A percentile compares a stretch with the other conserved stretches of the same genome.
Conservation (phyloP, 2,888 invertebrate genomes). For the Brachynemurus nebulosus region DNA sequence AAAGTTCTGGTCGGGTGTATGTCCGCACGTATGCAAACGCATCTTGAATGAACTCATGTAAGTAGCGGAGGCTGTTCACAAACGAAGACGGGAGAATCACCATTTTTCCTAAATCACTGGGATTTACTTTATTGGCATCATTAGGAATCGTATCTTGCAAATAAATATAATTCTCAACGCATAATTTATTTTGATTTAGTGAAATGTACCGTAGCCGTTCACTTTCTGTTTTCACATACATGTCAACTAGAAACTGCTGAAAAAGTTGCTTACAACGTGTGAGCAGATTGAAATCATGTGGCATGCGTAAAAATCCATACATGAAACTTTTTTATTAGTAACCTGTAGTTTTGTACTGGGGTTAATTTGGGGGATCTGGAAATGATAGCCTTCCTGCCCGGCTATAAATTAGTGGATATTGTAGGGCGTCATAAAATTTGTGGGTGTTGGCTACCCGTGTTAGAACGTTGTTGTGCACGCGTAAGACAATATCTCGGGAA, state of each 20-base stretch:
- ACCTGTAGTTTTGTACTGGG: conserved; percentile 16
- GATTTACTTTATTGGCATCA: conserved; percentile 19
- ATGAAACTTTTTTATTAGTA: conserved; percentile 9
- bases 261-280: conserved; percentile 16
- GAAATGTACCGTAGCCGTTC: conserved; percentile 23
- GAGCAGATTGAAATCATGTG: conserved; percentile 16
- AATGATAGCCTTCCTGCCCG: conserved; percentile 22
- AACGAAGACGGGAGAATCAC: conserved; percentile 22
- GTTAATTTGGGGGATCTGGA: conserved; percentile 19
- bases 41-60: conserved; percentile 22
- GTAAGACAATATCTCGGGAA: conserved; percentile 21
- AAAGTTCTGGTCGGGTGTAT: conserved; percentile 20
- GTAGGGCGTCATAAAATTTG: conserved; percentile 25
- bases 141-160: conserved; percentile 22
- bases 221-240: conserved; percentile 24
- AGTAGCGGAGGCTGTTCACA: conserved; percentile 21
- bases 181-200: conserved; percentile 23
- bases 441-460: conserved; percentile 23
- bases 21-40: conserved; percentile 20
- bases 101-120: conserved; percentile 18
- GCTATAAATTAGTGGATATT: conserved; percentile 27
- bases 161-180: conserved; percentile 22
- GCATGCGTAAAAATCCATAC: conserved; percentile 21
- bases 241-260: conserved; percentile 23
- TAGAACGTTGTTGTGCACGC: conserved; percentile 19